Evolutionary conservation across 2,888 invertebrate species (phyloP).

Genomic region (Rhagonycha fulva): DNA sequence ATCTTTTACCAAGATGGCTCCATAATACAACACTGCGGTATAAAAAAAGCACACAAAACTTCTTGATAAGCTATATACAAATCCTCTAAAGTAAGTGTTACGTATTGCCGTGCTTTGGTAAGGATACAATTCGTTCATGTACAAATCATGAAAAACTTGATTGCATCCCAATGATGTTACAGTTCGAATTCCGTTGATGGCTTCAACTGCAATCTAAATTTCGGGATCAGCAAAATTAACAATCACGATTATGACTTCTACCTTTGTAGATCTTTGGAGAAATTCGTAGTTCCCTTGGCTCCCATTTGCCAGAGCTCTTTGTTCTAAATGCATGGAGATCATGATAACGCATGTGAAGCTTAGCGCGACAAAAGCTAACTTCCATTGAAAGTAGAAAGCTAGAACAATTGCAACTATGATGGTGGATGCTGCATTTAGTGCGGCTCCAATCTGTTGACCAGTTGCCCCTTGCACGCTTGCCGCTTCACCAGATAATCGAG

Average conservation of each 20-base stretch:
- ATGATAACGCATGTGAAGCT: conserved; percentile 75
- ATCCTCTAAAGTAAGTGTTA: conserved; percentile 67
- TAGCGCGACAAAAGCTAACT: conserved; percentile 72
- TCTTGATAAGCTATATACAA: conserved; percentile 72
- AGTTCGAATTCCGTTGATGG: conserved; percentile 76
- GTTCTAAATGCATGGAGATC: conserved; percentile 68
- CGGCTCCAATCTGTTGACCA: conserved; percentile 77
- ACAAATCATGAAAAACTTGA: conserved; percentile 66
- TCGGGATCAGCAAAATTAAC: conserved; percentile 73
- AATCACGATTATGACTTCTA: too few species aligned
- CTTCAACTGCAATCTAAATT: conserved; percentile 74
- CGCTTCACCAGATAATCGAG: conserved; percentile 76
- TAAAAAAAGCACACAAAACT: conserved; percentile 72
- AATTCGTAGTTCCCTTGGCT: conserved; percentile 70
- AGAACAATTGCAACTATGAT: conserved; percentile 67
- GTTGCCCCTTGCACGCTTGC: conserved; percentile 81
- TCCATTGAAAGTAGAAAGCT: conserved; percentile 75
- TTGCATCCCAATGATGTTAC: conserved; percentile 76
- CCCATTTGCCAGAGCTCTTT: conserved; percentile 67
- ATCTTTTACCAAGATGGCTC: conserved; percentile 67
- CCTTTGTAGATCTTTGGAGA: conserved; percentile 76
- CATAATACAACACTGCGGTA: conserved; percentile 73
- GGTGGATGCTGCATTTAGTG: conserved; percentile 74
- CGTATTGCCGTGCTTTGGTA: conserved; percentile 63
- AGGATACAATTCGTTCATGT: conserved; percentile 63